phyloP scores from a whole-genome alignment of 1,140 invertebrate species.

The Drosophila nigromelanica region DNA sequence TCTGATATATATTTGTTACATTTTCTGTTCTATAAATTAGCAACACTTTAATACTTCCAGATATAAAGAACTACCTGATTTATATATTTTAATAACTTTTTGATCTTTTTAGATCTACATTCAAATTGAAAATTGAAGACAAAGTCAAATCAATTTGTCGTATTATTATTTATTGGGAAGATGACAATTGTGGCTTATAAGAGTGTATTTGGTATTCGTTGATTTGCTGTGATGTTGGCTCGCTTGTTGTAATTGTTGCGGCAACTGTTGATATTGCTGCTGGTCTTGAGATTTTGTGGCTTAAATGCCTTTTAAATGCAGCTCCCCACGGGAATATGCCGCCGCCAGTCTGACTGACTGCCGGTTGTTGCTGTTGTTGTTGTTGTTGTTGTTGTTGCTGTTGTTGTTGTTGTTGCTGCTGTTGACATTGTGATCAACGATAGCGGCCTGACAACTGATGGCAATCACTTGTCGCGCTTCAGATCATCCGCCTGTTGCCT shows the following conservation, averaged over 20 bases:
- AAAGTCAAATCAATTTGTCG: no score
- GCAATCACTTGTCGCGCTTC: conserved; percentile 83
- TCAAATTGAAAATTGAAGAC: no score
- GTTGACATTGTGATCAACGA: conserved; percentile 83
- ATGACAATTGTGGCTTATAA: no score
- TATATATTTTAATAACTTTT: no score
- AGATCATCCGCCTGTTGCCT: conserved; percentile 70
- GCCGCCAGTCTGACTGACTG: conserved; percentile 72
- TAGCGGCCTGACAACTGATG: conserved; percentile 80
- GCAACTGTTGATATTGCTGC: conserved; percentile 44
- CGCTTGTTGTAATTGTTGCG: conserved; percentile 71
- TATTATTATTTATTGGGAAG: no score
- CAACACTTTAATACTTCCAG: no score
- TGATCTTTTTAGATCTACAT: no score
- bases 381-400: conserved; percentile 18
- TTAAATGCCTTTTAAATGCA: conserved; percentile 83
- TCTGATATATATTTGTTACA: no score
- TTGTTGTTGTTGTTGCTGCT: conserved; percentile 52
- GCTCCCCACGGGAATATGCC: conserved; percentile 82
- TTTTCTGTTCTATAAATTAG: no score
- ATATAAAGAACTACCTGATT: no score
- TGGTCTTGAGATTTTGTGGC: conserved; percentile 75
- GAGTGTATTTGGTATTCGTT: conserved; percentile 36
- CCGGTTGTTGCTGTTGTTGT: conserved; percentile 53
- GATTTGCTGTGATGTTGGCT: conserved; percentile 1